A percentile compares a stretch with the other conserved stretches of the same genome.
These are phyloP conservation scores for Podilymbus podiceps DNA, from an alignment of 2,113 vertebrate genomes.

Conservation along the genomic window DNA sequence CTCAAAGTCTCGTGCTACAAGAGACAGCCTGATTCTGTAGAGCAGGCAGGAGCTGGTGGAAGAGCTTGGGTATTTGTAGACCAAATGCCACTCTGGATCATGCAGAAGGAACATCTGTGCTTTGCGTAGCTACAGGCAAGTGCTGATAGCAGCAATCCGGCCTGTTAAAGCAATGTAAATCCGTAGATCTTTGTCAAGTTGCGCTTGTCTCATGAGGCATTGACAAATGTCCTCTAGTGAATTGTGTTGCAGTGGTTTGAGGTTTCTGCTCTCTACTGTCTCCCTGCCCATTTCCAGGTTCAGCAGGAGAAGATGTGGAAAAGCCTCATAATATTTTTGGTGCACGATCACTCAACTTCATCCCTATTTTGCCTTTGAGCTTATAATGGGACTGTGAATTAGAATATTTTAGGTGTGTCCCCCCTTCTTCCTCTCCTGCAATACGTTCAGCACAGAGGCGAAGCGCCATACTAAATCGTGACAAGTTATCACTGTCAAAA, in stretches of 20 bases:
- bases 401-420: neutral
- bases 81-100: no score
- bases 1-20: neutral
- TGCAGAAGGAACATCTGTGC: neutral
- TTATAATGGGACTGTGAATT: neutral
- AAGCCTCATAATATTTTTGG: neutral
- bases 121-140: neutral
- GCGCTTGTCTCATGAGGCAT: neutral
- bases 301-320: neutral
- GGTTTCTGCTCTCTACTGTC: neutral
- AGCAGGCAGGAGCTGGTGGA: neutral
- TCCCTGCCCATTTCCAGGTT: neutral
- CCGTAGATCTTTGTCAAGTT: neutral
- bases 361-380: neutral
- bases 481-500: neutral
- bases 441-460: neutral
- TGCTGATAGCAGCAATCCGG: neutral
- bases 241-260: no score
- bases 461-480: fast-evolving
- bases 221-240: neutral
- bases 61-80: neutral
- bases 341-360: neutral
- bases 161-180: neutral
- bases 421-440: neutral
- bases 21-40: neutral